These are phyloP conservation scores for Cantharis rustica DNA, from an alignment of 2,888 invertebrate species.

Conservation along the genomic window DNA sequence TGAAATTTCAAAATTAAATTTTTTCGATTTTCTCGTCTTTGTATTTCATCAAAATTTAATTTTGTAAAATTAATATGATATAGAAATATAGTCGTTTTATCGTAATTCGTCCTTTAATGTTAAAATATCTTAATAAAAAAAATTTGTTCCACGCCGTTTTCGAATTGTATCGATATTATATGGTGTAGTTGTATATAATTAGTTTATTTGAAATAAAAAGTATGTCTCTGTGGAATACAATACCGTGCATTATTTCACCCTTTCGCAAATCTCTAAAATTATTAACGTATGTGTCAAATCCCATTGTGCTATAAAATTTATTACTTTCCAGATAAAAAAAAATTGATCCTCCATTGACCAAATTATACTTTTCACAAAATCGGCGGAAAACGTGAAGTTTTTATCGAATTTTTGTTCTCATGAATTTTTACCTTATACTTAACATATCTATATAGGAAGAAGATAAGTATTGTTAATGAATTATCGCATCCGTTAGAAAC, in stretches of 20 bases:
- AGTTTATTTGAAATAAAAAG: conserved; percentile 27
- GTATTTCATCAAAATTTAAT: background rate
- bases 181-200: conserved; percentile 30
- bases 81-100: background rate
- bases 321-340: conserved; percentile 17
- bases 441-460: conserved; percentile 39
- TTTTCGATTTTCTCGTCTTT: background rate
- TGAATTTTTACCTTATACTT: conserved; percentile 16
- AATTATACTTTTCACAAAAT: background rate
- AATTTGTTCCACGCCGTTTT: conserved; percentile 29
- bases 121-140: conserved; percentile 33
- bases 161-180: conserved; percentile 25
- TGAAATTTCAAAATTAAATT: background rate
- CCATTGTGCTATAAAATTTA: conserved; percentile 21
- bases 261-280: conserved; percentile 37
- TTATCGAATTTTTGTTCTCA: conserved; percentile 15
- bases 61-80: background rate
- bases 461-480: conserved; percentile 38
- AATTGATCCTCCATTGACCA: background rate
- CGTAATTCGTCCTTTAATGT: conserved; percentile 16
- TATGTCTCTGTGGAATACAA: conserved; percentile 33
- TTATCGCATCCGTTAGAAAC: conserved; percentile 40
- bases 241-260: conserved; percentile 30
- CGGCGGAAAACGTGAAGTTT: background rate
- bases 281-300: conserved; percentile 20